Evolutionary conservation across 2,797 vertebrate species (phyloP), one percentile per base, ranked within the genome.

Genomic region (Chelon auratus): DNA sequence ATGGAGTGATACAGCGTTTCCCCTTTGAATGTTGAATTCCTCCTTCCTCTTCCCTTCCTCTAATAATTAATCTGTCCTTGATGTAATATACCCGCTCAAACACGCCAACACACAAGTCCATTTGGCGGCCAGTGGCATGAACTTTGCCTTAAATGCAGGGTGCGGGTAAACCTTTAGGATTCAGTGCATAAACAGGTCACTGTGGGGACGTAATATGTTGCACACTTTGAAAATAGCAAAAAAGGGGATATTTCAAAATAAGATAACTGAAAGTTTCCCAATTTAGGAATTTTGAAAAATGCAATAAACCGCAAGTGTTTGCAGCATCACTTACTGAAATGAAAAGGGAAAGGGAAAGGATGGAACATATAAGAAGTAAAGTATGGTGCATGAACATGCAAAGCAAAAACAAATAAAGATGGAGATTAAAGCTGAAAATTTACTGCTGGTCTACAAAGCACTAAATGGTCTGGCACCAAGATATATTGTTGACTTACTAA

Each of bases 1-100:
- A 30, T 11, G 0, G 11, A 51, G 9, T 45, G 1, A 39, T 59
- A 5, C 5, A 56, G 68, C 51, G 39, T 24, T 20, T 18, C 2
- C 10, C 1, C 47, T 81, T 77, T 81, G 6, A 43, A 69, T 65
- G 61, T 62, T 9, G 3, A 69, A 36, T 72, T 63, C 47, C 40
- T 75, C 7, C 61, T 82, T 83, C 69, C 66, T 77, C 14, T 3
- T 62, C 2, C 83, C 69, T 63, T 77, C 14, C 3, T 62, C 2
- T 54, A 64, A 80, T 83, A 42, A 80, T 47, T 48, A 30, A 70
- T 56, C 39, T 40, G 2, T 4, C 37, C 7, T 0, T 6, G 30
- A 10, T 9, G 2, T 18, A 26, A 26, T 26, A 2, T 26, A 26
- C 30, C n/a, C n/a, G 1, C 37, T 6, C 26, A 51, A 39, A 36